A percentile compares a stretch with the other conserved stretches of the same genome.
Evolutionary conservation across 2,113 vertebrate genomes (phyloP).

Genomic region (Muscicapa adusta): DNA sequence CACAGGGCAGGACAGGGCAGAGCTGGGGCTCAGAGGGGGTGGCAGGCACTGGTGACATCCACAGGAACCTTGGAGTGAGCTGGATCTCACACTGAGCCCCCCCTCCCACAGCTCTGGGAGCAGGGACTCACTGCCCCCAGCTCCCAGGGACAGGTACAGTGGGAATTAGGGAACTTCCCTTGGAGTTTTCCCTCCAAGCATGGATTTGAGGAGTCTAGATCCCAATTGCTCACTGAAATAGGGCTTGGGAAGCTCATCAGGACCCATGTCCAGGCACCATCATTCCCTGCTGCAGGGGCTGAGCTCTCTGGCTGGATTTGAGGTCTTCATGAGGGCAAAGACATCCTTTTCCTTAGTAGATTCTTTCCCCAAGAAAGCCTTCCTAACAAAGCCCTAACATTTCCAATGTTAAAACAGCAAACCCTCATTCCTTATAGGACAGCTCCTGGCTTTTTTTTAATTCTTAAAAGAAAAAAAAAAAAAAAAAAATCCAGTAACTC

Average conservation of each 20-base stretch:
- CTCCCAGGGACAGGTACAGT: not conserved
- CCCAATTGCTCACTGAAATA: not conserved
- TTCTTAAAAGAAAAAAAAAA: not conserved
- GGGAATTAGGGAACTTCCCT: not conserved
- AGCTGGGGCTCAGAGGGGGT: not conserved
- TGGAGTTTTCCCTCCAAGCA: not conserved
- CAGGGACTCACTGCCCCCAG: not conserved
- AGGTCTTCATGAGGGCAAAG: not conserved
- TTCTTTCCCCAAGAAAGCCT: conserved; percentile 5
- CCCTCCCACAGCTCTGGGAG: not conserved
- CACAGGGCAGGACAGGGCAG: not conserved
- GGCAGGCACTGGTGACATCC: not conserved
- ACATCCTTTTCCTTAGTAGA: not conserved
- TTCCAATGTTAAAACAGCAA: not conserved
- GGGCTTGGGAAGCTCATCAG: not conserved
- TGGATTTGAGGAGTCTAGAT: not conserved
- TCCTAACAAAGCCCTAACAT: conserved; percentile 21
- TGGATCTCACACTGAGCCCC: not conserved
- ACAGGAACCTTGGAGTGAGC: not conserved
- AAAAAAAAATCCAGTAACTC: not conserved
- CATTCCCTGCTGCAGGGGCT: not conserved
- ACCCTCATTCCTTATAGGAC: not conserved
- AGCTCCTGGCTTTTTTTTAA: not conserved
- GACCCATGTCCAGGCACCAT: not conserved
- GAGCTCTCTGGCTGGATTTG: not conserved